Base-by-base conservation (phyloP, 1,140 invertebrate species). In the Thaumetopoea pityocampa region DNA sequence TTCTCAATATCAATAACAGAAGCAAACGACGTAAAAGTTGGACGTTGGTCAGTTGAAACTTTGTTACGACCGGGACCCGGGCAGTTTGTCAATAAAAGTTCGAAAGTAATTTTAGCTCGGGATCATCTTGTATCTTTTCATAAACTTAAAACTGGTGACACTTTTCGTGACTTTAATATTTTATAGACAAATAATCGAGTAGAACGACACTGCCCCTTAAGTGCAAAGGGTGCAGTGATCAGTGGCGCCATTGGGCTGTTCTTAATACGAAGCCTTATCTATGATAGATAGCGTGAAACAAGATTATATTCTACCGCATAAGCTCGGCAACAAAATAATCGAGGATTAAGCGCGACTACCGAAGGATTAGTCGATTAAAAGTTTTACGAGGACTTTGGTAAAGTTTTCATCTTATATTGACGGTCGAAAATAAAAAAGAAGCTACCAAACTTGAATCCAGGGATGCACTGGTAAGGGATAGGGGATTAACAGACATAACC, bases 321-420 rank as follows among this genome's bases (percentile, higher is more conserved):
- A 73, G 62, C 56, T 66, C 58, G 33, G 64, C 65, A 65, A 70
- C 71, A 67, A 69, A 79, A 68, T 82, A 79, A 82, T 73, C 58
- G 67, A 49, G 72, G 79, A 69, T 79, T 81, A 79, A 78, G 60
- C 60, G 57, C 58, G 52, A 57, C 57, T 51, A 62, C 62, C 53
- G 54, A 45, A 52, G 74, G 73, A 79, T 82, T 79, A 78, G 68
- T 62, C 49, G 48, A 51, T 60, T 60, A 62, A 63, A 79, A 76
- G 53, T 76, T 80, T 67, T 29, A 48, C 42, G 42, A 23, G 37
- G 49, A 55, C 57, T 45, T 41, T 33, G 50, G 43, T 19, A 44
- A 76, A 81, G 69, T 79, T 79, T 73, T 67, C 74, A 70, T 73
- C 73, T 70, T 60, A 56, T 66, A 57, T 76, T 71, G 59, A 73